phyloP scores from a whole-genome alignment of 2,113 vertebrate genomes.

The Steatornis caripensis region DNA sequence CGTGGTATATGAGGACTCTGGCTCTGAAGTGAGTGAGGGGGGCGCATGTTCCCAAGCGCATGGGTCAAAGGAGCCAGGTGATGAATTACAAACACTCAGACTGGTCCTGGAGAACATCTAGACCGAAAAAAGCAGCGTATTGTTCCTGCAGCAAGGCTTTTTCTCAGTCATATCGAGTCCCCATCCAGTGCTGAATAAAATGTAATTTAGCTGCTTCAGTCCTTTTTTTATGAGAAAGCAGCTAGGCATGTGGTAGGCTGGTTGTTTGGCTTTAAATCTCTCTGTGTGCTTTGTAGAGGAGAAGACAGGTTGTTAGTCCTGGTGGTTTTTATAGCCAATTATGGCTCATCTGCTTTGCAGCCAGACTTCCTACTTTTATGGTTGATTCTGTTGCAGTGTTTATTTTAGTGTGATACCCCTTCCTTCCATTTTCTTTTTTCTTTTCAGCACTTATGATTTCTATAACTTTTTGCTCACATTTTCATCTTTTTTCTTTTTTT shows the following conservation, averaged over 20 bases:
- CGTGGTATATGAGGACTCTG: neutral
- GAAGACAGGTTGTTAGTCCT: neutral
- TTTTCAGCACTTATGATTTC: neutral
- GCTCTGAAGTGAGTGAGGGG: neutral
- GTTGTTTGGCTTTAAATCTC: neutral
- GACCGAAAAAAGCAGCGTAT: neutral
- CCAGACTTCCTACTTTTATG: neutral
- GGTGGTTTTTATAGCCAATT: neutral
- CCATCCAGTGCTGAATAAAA: neutral
- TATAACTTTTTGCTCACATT: neutral
- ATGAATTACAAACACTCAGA: neutral
- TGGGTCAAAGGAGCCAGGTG: neutral
- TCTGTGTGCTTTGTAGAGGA: neutral
- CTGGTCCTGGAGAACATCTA: neutral
- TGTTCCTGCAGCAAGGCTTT: neutral
- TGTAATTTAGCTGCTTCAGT: neutral
- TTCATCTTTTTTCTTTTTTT: neutral
- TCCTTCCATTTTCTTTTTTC: neutral
- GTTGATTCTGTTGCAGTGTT: neutral
- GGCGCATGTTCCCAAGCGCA: neutral
- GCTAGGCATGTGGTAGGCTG: neutral
- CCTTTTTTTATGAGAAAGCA: neutral
- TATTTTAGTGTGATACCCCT: neutral
- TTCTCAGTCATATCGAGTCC: neutral
- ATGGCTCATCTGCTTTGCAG: slow-evolving; percentile 1